A percentile compares a stretch with the other conserved stretches of the same genome.
Evolutionary conservation across 2,888 invertebrate genomes (phyloP).

Genomic region (Rambutsinella grinnellia): DNA sequence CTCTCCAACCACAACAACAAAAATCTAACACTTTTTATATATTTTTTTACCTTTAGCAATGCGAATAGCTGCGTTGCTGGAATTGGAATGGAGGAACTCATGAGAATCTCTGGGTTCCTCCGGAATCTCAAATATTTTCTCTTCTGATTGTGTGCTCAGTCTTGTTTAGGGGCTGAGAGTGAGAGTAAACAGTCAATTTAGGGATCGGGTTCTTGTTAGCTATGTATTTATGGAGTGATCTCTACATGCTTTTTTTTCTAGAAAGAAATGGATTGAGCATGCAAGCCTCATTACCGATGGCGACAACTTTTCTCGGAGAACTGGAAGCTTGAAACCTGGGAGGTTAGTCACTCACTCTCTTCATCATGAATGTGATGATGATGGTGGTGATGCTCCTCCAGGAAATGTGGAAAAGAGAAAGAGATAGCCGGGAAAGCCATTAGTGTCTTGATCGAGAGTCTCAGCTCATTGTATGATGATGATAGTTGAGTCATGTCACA

Average conservation of each 20-base stretch:
- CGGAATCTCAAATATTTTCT: not conserved
- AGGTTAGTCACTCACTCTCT: slow-evolving; percentile 3
- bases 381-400: slow-evolving; percentile 14
- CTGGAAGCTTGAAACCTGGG: slow-evolving; percentile 43
- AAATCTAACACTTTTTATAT: no score
- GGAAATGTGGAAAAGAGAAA: slow-evolving; percentile 28
- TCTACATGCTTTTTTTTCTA: not conserved
- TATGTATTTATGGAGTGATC: not conserved
- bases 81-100: slow-evolving; percentile 46
- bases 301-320: slow-evolving; percentile 36
- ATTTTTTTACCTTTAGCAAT: slow-evolving; percentile 37
- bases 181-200: not conserved
- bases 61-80: slow-evolving; percentile 43
- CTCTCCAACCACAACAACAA: no score
- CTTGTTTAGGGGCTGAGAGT: not conserved
- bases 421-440: slow-evolving; percentile 48
- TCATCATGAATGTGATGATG: no score
- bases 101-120: slow-evolving; percentile 12
- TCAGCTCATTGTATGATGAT: slow-evolving; percentile 45
- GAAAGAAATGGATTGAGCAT: slow-evolving; percentile 31
- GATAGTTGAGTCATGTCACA: slow-evolving; percentile 53
- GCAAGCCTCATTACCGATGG: slow-evolving; percentile 53
- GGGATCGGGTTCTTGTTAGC: not conserved
- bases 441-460: slow-evolving; percentile 48
- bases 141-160: not conserved